Base-by-base conservation (phyloP, 2,797 vertebrate genomes). In the Meriones psammophilus region DNA sequence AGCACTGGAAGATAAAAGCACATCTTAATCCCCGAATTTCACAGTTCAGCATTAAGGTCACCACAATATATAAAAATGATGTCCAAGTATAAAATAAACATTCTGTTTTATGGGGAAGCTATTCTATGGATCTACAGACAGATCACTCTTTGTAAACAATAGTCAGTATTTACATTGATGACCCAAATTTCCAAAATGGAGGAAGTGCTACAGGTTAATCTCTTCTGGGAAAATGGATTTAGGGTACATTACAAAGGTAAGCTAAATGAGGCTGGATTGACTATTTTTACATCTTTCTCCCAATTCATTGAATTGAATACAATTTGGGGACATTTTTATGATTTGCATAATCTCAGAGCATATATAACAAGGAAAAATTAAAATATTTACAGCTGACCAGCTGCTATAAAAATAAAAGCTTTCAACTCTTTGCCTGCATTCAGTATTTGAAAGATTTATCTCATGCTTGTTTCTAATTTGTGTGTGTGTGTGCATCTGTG, bases 1-100 rank as follows among this genome's bases (percentile, higher is more conserved):
- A 99, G 99, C 99, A 12, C 50, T 71, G 13, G 22, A 36, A 56
- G 22, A 71, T 87, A 28, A 71, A 36, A 56, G 22, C 99, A 99
- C 99, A 99, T 99, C 99, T 99, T 99, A 99, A 99, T 99, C 98
- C 98, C 99, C 99, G 99, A 99, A 99, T 99, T 98, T 98, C 99
- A 99, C 98, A 99, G 98, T 98, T 99, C 98, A 98, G 98, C 98
- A 98, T 99, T 99, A 99, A 99, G 99, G 99, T 99, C 98, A 99
- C 98, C 99, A 99, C 99, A 99, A 50, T 99, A 99, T 99, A 99
- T 99, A 99, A 99, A 99, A 99, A 99, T 99, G 99, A 99, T 99
- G 99, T 99, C 98, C 99, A 99, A 60, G 99, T 99, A 99, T 99
- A 99, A 99, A 99, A 99, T 99, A 99, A 99, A 99, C 98, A 98